A percentile compares a stretch with the other conserved stretches of the same genome.
Evolutionary conservation across 1,140 invertebrate species (phyloP).

Genomic region (Aphelenchoides fujianensis): DNA sequence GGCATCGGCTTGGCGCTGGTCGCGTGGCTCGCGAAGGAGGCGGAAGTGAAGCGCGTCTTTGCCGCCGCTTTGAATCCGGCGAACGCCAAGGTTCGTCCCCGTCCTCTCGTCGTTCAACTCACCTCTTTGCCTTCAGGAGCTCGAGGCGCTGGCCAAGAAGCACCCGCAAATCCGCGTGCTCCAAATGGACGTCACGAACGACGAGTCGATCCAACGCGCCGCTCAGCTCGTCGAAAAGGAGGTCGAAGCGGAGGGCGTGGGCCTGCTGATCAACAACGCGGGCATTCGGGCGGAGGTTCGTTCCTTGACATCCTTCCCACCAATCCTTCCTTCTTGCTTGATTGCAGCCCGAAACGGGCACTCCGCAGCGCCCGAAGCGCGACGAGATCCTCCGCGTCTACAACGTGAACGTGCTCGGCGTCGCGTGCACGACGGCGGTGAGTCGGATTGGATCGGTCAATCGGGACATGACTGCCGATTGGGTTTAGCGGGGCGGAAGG

Average conservation of each 20-base stretch:
- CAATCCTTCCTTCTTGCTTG: background rate
- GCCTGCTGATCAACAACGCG: conserved; percentile 17
- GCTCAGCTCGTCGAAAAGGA: background rate
- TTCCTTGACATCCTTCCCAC: too few relatives aligned
- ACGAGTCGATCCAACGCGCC: background rate
- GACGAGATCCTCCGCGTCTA: conserved; percentile 3
- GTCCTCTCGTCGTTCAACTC: too few relatives aligned
- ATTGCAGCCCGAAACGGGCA: background rate
- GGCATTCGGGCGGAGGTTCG: conserved; percentile 9
- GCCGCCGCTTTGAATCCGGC: conserved; percentile 1
- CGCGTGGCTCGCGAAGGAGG: background rate
- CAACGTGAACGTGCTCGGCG: conserved; percentile 14
- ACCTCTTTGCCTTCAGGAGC: background rate
- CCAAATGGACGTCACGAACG: conserved; percentile 7
- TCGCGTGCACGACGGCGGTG: background rate
- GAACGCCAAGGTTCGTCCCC: background rate
- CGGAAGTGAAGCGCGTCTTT: conserved; percentile 15
- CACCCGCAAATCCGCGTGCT: conserved; percentile 1
- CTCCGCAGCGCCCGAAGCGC: background rate
- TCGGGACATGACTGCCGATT: too few relatives aligned
- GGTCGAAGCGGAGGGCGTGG: background rate
- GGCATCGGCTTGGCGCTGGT: conserved; percentile 12
- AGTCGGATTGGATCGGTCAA: too few relatives aligned
- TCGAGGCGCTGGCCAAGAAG: conserved; percentile 9
- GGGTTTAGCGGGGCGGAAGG: too few relatives aligned